Base-by-base conservation (phyloP, 2,888 invertebrate genomes). In the Amblyjoppa fuscipennis region DNA sequence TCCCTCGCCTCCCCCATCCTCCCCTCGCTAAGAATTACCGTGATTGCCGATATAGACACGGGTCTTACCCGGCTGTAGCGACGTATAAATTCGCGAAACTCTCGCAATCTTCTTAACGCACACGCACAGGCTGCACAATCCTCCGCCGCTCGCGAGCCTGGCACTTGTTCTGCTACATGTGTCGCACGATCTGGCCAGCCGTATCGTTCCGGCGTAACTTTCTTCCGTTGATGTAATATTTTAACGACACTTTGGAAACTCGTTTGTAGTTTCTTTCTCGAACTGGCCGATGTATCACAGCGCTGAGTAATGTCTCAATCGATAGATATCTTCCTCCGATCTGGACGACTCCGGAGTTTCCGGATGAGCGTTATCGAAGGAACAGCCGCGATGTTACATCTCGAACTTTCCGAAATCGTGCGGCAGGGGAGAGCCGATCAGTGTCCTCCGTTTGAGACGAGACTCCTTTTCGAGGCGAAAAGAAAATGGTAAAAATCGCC, bases 21-120 rank as follows among this genome's bases (percentile, higher is more conserved):
- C 4, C 1, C 38, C 38, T 38, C 41, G 41, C 9, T 31, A 66
- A 77, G 73, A 84, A 87, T 85, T 82, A 86, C 78, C 83, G 69
- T 69, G 80, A 85, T 88, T 66, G 81, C 70, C 68, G 77, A 83
- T 85, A 73, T 66, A 56, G 53, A 68, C 25, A 66, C 53, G 68
- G 53, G 28, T 56, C 51, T 34, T 16, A n/a, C 68, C 51, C 34
- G 16, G 41, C 76, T 38, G 51, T 31, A 53, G 77, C 77, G 66
- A 56, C 41, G 53, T 53, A 68, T 68, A 68, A 68, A 77, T 77
- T 77, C 28, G 51, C 77, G 13, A 68, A 68, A 68, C 53, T 77
- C 64, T 56, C 28, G 38, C 68, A 68, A 76, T 77, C 77, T 68
- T 77, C 77, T 68, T 64, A 75, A 75, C 64, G 45, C 75, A 75